Evolutionary conservation across 2,797 vertebrate species (phyloP).

Genomic region (Halcyon chelicuti): DNA sequence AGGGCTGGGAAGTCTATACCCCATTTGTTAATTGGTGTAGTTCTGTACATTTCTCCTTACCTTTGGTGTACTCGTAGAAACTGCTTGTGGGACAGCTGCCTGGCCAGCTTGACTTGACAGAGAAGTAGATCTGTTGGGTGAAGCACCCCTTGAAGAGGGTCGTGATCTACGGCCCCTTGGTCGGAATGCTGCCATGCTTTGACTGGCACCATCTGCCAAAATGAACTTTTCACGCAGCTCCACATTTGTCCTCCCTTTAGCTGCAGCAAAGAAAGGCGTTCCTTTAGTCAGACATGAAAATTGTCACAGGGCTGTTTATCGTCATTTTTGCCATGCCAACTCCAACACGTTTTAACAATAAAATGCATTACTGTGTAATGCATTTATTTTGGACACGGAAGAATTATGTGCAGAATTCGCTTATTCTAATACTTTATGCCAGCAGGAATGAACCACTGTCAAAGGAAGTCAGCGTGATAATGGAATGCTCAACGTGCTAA

Average conservation of each 20-base stretch:
- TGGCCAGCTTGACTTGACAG: conserved; percentile 89
- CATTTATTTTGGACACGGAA: conserved; percentile 77
- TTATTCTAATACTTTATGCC: conserved; percentile 80
- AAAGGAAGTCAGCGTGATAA: conserved; percentile 78
- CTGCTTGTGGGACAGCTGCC: conserved; percentile 77
- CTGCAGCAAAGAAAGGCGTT: conserved; percentile 72
- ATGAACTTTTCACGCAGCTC: conserved; percentile 98
- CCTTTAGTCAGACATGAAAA: not conserved
- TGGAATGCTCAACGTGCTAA: conserved; percentile 80
- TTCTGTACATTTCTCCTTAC: conserved; percentile 69
- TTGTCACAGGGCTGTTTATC: not conserved
- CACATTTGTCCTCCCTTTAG: conserved; percentile 96
- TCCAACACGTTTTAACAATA: conserved; percentile 74
- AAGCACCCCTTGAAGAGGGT: conserved; percentile 93
- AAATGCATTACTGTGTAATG: conserved; percentile 81
- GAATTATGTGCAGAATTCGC: conserved; percentile 64
- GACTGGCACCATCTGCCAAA: conserved; percentile 93
- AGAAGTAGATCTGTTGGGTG: conserved; percentile 92
- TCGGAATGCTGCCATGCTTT: conserved; percentile 96
- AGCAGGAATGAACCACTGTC: conserved; percentile 78
- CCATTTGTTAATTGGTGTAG: not conserved
- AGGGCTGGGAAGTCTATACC: not conserved
- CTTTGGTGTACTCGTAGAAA: conserved; percentile 86
- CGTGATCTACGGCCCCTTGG: conserved; percentile 93
- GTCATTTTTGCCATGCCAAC: conserved; percentile 74